phyloP scores from a whole-genome alignment of 2,888 invertebrate genomes.

The Cybosia mesomella region DNA sequence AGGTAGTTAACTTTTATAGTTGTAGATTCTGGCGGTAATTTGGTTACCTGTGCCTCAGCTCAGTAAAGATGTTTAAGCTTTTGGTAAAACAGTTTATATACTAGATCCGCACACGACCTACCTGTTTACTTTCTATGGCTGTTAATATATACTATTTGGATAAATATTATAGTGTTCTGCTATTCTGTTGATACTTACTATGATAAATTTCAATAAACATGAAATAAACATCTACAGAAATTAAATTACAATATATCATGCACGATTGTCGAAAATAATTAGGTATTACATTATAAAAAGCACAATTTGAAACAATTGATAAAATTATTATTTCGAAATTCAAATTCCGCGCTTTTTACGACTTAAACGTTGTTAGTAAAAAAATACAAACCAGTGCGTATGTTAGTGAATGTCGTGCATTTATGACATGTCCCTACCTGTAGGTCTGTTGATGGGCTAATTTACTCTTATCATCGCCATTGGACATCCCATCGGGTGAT shows the following conservation, averaged over 20 bases:
- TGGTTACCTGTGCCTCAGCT: not conserved
- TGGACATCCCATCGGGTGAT: constrained; percentile 88
- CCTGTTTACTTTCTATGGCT: not conserved
- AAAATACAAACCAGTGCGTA: constrained; percentile 44
- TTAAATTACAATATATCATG: not conserved
- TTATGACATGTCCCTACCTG: constrained; percentile 89
- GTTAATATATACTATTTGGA: not conserved
- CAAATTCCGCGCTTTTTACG: constrained; percentile 20
- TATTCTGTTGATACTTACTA: not conserved
- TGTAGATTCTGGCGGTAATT: not conserved
- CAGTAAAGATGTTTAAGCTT: not conserved
- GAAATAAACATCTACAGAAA: not conserved
- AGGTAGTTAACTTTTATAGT: constrained; percentile 9
- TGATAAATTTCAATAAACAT: not conserved
- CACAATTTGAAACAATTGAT: not conserved
- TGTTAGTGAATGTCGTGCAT: constrained; percentile 54
- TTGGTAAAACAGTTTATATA: not conserved
- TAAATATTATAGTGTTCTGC: not conserved
- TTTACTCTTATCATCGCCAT: constrained; percentile 90
- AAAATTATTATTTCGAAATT: not conserved
- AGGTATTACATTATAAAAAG: constrained; percentile 19
- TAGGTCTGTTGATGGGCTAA: constrained; percentile 92
- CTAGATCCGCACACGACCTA: no score
- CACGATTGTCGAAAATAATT: constrained; percentile 4
- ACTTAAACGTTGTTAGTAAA: constrained; percentile 28